Evolutionary conservation across 2,113 vertebrate species (phyloP), one percentile per base, ranked within the genome.

Genomic region (Calyptomena viridis): DNA sequence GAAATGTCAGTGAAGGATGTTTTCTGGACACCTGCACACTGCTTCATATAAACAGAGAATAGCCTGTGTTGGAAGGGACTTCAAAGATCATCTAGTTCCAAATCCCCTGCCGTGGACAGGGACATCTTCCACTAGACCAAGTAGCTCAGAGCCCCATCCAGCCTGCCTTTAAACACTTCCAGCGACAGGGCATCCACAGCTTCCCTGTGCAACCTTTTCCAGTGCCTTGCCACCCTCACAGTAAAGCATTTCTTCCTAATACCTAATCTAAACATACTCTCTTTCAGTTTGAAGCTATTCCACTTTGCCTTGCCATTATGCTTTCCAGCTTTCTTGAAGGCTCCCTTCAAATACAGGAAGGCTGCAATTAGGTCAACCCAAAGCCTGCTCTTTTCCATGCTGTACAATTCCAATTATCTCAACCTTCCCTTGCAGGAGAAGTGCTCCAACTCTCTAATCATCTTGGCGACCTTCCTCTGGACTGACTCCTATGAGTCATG

Each of bases 1-100:
- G 24, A 87, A 74, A n/a, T 1, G 9, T 4, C 1, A 0, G 44
- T 5, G 16, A 24, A 5, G 18, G 19, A 14, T 4, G 0, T 7
- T 67, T 44, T 67, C 55, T 49, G 63, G 11, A n/a, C 0, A 0
- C 9, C 6, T 11, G 11, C 19, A 25, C 5, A 0, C 21, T 37
- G 47, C 7, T 55, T 40, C 9, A 22, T 1, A 33, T 55, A 55
- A 62, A 55, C 30, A 49, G 9, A 23, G 24, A 47, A 35, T 2
- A 20, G 13, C 20, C n/a, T 62, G n/a, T 9, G 4, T 18, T 31
- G 30, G 55, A 62, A 83, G 24, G 5, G 17, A 25, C 21, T 9
- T 40, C 53, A 69, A 35, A 47, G n/a, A 5, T 23, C 5, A 1
- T 9, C 9, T 19, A 19, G n/a, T 35, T 62, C n/a, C 78, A 62